phyloP scores from a whole-genome alignment of 2,888 invertebrate genomes.

The Helleia helle region DNA sequence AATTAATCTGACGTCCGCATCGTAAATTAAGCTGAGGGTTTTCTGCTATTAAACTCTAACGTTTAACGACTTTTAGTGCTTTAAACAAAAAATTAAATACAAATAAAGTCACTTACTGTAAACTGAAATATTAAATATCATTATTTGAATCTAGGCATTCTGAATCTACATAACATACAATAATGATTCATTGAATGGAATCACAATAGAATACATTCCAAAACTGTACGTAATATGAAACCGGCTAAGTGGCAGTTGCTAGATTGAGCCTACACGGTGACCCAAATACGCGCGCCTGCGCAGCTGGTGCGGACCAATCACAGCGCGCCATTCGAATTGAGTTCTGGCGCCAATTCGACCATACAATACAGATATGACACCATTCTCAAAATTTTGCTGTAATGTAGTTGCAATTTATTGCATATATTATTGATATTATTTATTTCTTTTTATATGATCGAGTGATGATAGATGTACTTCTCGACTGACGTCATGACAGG shows the following conservation, averaged over 20 bases:
- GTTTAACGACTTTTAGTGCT: no score
- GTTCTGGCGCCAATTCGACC: conserved; percentile 58
- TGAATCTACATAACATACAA: conserved; percentile 9
- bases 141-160: conserved; percentile 1
- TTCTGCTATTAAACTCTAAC: no score
- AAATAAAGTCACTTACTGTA: no score
- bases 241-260: conserved; percentile 48
- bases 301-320: conserved; percentile 62
- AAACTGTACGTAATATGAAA: conserved; percentile 27
- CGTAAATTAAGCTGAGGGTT: conserved; percentile 35
- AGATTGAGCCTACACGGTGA: conserved; percentile 65
- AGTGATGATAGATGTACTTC: no score
- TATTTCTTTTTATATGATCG: no score
- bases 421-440: no score
- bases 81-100: no score
- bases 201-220: conserved; percentile 20
- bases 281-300: conserved; percentile 60
- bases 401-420: no score
- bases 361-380: conserved; percentile 12
- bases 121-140: no score
- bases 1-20: conserved; percentile 39
- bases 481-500: no score
- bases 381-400: conserved; percentile 1
- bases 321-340: conserved; percentile 53
- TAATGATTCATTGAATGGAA: conserved; percentile 11